A percentile compares a stretch with the other conserved stretches of the same genome.
Conservation (phyloP, 92 coral and sea anemone species). For the Epizoanthus scotinus region DNA sequence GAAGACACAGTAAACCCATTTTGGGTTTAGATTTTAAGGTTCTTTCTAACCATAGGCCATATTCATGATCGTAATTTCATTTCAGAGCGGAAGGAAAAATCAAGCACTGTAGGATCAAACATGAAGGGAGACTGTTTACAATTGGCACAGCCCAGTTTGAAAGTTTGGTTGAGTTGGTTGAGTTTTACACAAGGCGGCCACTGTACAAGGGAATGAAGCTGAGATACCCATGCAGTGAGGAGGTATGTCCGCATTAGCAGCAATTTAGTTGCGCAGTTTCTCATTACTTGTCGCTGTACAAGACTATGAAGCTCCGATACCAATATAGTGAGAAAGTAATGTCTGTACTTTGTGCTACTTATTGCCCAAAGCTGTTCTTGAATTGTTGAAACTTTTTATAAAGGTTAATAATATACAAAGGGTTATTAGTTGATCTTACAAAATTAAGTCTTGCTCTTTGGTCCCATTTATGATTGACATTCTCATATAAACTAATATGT, state of each 20-base stretch:
- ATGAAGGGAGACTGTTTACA: slow-evolving; percentile 92
- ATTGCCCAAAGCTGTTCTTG: no score
- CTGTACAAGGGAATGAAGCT: slow-evolving; percentile 99
- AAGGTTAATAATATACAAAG: no score
- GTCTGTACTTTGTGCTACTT: no score
- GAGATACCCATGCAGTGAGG: slow-evolving; percentile 88
- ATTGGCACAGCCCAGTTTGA: slow-evolving; percentile 99
- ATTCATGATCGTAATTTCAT: slow-evolving; percentile 9
- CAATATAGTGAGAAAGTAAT: no score
- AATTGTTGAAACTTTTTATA: no score
- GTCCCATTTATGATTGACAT: neutral
- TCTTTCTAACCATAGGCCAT: no score
- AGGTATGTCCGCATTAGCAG: slow-evolving; percentile 48
- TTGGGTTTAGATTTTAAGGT: no score
- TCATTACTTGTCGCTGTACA: neutral
- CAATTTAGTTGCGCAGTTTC: no score
- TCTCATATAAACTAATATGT: neutral
- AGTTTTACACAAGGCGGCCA: slow-evolving; percentile 90
- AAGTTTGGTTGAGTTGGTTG: slow-evolving; percentile 95
- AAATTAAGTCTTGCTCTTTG: neutral
- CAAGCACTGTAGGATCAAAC: slow-evolving; percentile 91
- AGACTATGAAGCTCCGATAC: no score
- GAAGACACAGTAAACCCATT: no score
- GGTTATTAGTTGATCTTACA: no score
- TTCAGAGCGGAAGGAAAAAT: slow-evolving; percentile 99